Conservation (phyloP, 2,113 vertebrate species). For the Anser cygnoides region DNA sequence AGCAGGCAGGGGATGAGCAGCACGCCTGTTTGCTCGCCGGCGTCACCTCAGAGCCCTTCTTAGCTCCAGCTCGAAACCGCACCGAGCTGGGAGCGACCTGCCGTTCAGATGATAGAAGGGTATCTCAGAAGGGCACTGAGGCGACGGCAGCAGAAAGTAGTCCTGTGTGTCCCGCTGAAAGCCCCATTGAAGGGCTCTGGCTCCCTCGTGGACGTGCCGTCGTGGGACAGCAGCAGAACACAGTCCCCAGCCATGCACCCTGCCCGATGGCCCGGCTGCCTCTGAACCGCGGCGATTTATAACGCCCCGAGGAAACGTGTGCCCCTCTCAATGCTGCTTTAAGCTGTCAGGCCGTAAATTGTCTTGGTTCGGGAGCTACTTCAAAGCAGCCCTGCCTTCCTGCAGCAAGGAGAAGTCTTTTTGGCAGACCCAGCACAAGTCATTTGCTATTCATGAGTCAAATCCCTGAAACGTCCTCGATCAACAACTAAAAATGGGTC, state of each 20-base stretch:
- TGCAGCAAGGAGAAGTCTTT: conserved; percentile 56
- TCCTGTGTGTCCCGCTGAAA: conserved; percentile 61
- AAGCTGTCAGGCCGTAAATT: conserved; percentile 64
- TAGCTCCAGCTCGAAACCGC: conserved; percentile 20
- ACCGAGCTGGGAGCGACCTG: not conserved
- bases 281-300: conserved; percentile 17
- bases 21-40: not conserved
- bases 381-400: conserved; percentile 45
- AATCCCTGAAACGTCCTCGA: conserved; percentile 37
- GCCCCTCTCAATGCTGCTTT: conserved; percentile 14
- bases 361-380: conserved; percentile 52
- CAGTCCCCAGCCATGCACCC: conserved; percentile 54
- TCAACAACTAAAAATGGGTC: conserved; percentile 50
- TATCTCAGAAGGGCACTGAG: not conserved
- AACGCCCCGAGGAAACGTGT: not conserved
- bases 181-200: conserved; percentile 59
- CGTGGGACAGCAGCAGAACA: conserved; percentile 50
- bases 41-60: not conserved
- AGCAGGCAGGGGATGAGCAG: not conserved
- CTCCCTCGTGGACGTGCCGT: conserved; percentile 18
- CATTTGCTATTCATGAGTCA: conserved; percentile 57
- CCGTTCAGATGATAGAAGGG: conserved; percentile 18
- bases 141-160: conserved; percentile 33
- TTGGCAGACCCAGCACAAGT: not conserved
- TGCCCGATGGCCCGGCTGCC: not conserved